These are phyloP conservation scores for Pinctada fucata DNA, from an alignment of 2,888 invertebrate genomes.

Conservation along the genomic window DNA sequence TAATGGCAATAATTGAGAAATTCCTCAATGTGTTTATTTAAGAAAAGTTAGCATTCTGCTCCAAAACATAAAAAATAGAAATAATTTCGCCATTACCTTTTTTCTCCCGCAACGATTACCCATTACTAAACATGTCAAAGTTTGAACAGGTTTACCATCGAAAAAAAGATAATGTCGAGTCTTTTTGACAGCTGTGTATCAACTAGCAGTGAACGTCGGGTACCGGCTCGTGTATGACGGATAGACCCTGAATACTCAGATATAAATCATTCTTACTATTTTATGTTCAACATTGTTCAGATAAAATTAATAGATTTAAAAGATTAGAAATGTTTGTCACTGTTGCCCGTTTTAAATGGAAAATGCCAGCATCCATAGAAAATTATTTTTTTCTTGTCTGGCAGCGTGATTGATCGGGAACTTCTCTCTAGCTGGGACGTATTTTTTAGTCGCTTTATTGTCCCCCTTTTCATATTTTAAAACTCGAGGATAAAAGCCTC, in stretches of 20 bases:
- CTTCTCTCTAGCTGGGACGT: too few species aligned
- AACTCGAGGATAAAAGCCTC: too few species aligned
- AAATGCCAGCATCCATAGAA: conserved; percentile 27
- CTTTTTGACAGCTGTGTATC: neutral
- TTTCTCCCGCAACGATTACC: too few species aligned
- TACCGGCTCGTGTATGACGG: neutral
- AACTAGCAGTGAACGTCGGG: neutral
- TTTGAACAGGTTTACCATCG: neutral
- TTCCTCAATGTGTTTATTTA: too few species aligned
- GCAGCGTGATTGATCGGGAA: too few species aligned
- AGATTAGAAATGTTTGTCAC: conserved; percentile 33
- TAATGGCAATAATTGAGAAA: too few species aligned
- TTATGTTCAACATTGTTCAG: conserved; percentile 25
- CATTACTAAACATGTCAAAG: too few species aligned
- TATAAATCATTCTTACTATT: conserved; percentile 17
- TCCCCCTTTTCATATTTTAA: too few species aligned
- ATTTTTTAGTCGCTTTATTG: too few species aligned
- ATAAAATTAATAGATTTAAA: conserved; percentile 29
- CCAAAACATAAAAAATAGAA: too few species aligned
- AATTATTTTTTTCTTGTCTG: neutral
- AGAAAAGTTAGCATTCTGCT: too few species aligned
- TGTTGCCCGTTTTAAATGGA: conserved; percentile 35
- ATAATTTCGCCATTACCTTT: too few species aligned
- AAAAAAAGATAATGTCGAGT: neutral
- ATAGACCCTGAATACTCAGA: neutral